Evolutionary conservation across 2,113 vertebrate species (phyloP).

Genomic region (Misgurnus mizolepis): DNA sequence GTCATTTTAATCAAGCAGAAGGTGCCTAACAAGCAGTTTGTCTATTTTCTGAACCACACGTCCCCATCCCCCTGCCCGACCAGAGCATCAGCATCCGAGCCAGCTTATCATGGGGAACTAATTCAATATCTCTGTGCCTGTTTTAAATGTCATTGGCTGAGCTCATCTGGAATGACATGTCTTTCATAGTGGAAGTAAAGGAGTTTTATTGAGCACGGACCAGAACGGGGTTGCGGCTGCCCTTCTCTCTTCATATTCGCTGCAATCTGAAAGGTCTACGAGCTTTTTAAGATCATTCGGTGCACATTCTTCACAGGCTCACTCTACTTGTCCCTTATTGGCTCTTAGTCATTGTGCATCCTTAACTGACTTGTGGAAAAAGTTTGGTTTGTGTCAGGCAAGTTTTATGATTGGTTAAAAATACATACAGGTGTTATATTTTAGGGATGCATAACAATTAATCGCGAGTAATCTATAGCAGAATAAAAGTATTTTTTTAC

Average conservation of each 20-base stretch:
- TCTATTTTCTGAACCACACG: neutral
- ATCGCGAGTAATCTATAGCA: no score
- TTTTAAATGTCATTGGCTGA: slow-evolving; percentile 80
- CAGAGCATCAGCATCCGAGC: slow-evolving; percentile 62
- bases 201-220: slow-evolving; percentile 67
- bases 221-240: slow-evolving; percentile 38
- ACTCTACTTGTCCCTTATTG: slow-evolving; percentile 26
- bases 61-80: slow-evolving; percentile 16
- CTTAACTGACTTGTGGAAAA: slow-evolving; percentile 26
- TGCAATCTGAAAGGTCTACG: slow-evolving; percentile 67
- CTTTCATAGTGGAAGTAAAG: slow-evolving; percentile 75
- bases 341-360: slow-evolving; percentile 42
- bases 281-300: slow-evolving; percentile 51
- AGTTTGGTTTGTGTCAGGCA: slow-evolving; percentile 7
- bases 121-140: slow-evolving; percentile 74
- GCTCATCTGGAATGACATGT: slow-evolving; percentile 76
- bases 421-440: no score
- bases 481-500: no score
- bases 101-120: slow-evolving; percentile 75
- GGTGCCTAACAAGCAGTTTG: slow-evolving; percentile 43
- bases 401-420: neutral
- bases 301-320: slow-evolving; percentile 51
- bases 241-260: slow-evolving; percentile 51
- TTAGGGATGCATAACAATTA: no score
- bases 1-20: slow-evolving; percentile 62